Conservation (phyloP, 1,140 invertebrate species). For the Patella vulgata region DNA sequence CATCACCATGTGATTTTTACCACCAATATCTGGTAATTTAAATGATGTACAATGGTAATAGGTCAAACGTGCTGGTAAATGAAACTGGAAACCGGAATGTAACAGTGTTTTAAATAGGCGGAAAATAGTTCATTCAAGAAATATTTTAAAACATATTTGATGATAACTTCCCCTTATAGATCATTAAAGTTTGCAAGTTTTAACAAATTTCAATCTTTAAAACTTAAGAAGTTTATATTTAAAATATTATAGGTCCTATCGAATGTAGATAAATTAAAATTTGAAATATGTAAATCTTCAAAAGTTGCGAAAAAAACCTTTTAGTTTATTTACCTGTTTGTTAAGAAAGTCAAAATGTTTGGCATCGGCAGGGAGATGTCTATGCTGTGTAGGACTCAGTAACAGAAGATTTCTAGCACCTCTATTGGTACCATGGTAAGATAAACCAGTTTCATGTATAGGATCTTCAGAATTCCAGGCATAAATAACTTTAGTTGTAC, state of each 20-base stretch:
- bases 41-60: constrained; percentile 27
- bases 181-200: too few species aligned
- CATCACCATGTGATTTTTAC: constrained; percentile 32
- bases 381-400: constrained; percentile 2
- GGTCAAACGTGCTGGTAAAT: constrained; percentile 19
- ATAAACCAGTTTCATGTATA: constrained; percentile 9
- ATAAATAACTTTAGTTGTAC: constrained; percentile 25
- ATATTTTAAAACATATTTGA: too few species aligned
- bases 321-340: constrained; percentile 28
- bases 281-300: too few species aligned
- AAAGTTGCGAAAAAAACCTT: too few species aligned
- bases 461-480: constrained; percentile 33
- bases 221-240: too few species aligned
- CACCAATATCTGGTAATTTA: constrained; percentile 11
- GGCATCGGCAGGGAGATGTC: constrained; percentile 18
- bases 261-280: too few species aligned
- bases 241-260: too few species aligned
- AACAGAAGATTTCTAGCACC: constrained; percentile 32
- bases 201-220: too few species aligned
- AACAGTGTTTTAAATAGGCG: not conserved
- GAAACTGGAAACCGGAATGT: constrained; percentile 12
- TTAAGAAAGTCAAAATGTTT: constrained; percentile 28
- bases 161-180: too few species aligned
- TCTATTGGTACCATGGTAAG: constrained; percentile 26
- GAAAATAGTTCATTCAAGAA: too few species aligned